Base-by-base conservation (phyloP, 1,140 invertebrate genomes). In the Ostrea denselamellosa region DNA sequence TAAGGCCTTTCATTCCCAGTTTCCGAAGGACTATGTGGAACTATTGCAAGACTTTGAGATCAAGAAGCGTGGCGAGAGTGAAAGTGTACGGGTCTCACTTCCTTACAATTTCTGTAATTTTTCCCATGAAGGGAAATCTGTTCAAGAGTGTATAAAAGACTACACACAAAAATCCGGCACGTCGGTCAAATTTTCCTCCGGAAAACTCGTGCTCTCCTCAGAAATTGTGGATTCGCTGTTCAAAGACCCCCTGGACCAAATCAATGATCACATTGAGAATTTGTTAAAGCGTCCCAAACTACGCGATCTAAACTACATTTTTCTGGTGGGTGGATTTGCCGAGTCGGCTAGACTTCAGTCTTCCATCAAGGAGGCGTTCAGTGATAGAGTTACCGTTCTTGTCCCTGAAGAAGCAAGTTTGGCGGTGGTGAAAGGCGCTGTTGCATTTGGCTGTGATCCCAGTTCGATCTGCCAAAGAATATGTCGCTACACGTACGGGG, bases 281-380 rank as follows among this genome's bases (percentile, higher is more conserved):
- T 86, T 93, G 12, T 89, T 94, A 28, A 87, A 91, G 19, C 92
- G 90, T 83, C 91, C 92, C 8, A 93, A 92, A 89, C 87, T 92
- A 56, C 93, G 93, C 90, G 94, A 94, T 28, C 92, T 96, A 5
- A 93, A 94, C 51, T 95, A 96, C 89, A 94, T 96, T 83, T 96
- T 96, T 92, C 92, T 96, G 19, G 96, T 96, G 56, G 96, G 96
- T 58, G 96, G 96, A 14, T 96, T 96, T 91, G 95, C 96, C 5
- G 96, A 96, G 90, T 96, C 95, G 0, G 93, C 94, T 65, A 94
- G 96, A 28, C 93, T 96, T 10, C 96, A 96, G 93, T 93, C 94
- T 56, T 94, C 95, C 87, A 94, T 96, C 8, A 93, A 95, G 71
- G 92, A 94, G 34, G 92, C 94, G 34, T 96, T 96, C 91, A 91